These are phyloP conservation scores for Rhinolophus sinicus DNA, from an alignment of 2,113 vertebrate species.

Conservation along the genomic window DNA sequence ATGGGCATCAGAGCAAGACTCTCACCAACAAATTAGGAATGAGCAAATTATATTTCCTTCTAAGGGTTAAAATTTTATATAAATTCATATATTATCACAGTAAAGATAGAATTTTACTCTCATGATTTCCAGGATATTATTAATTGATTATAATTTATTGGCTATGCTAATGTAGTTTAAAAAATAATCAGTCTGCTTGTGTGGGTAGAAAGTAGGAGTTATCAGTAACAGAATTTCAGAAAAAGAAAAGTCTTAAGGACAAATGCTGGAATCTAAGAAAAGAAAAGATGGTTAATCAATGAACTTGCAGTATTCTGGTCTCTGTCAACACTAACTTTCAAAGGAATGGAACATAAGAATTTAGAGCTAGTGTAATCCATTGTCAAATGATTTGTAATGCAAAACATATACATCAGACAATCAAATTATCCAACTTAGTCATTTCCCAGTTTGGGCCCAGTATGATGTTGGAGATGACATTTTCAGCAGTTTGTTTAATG, in stretches of 20 bases:
- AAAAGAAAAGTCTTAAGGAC: background rate
- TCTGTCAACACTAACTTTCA: background rate
- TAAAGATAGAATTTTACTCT: background rate
- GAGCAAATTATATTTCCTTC: background rate
- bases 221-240: background rate
- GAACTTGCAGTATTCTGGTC: background rate
- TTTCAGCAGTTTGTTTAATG: background rate
- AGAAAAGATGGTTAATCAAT: background rate
- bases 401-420: background rate
- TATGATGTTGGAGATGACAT: background rate
- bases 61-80: background rate
- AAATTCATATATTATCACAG: background rate
- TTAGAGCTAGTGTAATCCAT: background rate
- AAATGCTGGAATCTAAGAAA: background rate
- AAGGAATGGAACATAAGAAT: background rate
- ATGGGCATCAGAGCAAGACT: background rate
- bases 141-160: background rate
- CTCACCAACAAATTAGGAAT: background rate
- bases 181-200: background rate
- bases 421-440: background rate
- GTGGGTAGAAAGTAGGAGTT: background rate
- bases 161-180: background rate
- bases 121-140: background rate
- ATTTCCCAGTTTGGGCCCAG: background rate
- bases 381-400: background rate